Percentiles rank a stretch among this genome's conserved stretches.
Evolutionary conservation across 1,140 invertebrate species (phyloP).

Genomic region (Calliphora vicina): DNA sequence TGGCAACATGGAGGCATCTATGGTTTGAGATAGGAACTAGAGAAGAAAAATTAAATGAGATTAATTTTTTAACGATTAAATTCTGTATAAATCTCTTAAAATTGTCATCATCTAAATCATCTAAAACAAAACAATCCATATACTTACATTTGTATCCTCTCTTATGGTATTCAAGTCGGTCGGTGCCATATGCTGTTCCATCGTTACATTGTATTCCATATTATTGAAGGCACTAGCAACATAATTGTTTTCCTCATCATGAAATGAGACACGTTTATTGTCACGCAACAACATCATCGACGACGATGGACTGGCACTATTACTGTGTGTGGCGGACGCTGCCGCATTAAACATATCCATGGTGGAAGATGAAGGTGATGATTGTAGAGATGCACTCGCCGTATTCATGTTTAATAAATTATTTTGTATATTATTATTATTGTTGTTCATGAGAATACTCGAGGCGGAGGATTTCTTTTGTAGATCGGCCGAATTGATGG

Average conservation of each 20-base stretch:
- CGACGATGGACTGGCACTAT: conserved; percentile 41
- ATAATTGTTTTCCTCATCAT: conserved; percentile 71
- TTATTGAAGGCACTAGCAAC: conserved; percentile 34
- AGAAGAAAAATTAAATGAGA: not conserved
- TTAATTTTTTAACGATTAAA: no score
- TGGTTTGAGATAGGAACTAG: conserved; percentile 49
- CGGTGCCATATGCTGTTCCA: conserved; percentile 37
- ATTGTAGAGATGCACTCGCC: conserved; percentile 42
- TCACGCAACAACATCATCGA: conserved; percentile 53
- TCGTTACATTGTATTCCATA: conserved; percentile 21
- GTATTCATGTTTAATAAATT: conserved; percentile 43
- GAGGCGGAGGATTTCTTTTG: conserved; percentile 41
- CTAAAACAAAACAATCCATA: no score
- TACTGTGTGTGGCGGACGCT: conserved; percentile 42
- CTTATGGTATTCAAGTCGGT: conserved; percentile 69
- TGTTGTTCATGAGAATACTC: conserved; percentile 40
- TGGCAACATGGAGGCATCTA: conserved; percentile 56
- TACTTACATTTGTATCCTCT: conserved; percentile 83
- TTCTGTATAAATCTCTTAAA: no score
- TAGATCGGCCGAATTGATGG: conserved; percentile 55
- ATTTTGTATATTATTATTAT: conserved; percentile 51
- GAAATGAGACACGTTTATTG: conserved; percentile 76
- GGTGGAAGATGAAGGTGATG: conserved; percentile 43
- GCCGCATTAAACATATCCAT: conserved; percentile 48
- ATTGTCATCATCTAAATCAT: no score